A percentile compares a stretch with the other conserved stretches of the same genome.
phyloP scores from a whole-genome alignment of 2,797 vertebrate species.

The Microchirus variegatus region DNA sequence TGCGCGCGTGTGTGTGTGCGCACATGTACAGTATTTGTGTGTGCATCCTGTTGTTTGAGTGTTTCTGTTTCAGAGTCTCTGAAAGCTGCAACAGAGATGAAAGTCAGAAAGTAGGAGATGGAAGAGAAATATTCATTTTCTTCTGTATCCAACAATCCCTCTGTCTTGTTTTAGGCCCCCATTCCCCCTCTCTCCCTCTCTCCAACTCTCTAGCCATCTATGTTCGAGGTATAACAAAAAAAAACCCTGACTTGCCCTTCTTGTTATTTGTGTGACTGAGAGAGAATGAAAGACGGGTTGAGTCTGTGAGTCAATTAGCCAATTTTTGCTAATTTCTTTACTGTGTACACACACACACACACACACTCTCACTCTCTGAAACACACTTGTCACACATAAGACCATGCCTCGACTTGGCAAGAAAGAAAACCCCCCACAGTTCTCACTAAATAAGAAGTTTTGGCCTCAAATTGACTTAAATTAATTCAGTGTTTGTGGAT shows the following conservation, averaged over 20 bases:
- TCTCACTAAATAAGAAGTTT: background rate
- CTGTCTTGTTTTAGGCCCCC: background rate
- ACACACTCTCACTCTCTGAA: background rate
- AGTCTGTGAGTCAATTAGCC: conserved; percentile 19
- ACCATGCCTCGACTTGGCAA: background rate
- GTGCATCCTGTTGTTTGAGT: conserved; percentile 24
- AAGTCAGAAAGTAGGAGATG: conserved; percentile 42
- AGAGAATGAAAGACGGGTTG: conserved; percentile 30
- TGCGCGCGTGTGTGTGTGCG: background rate
- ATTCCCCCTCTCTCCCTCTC: too few species aligned
- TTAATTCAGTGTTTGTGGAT: background rate
- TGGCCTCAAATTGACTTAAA: too few species aligned
- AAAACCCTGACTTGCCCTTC: too few species aligned
- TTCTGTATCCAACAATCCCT: conserved; percentile 31
- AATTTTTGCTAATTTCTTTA: conserved; percentile 18
- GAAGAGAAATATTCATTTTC: conserved; percentile 67
- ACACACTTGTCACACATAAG: background rate
- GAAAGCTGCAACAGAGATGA: conserved; percentile 48
- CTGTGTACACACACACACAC: background rate
- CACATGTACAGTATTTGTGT: conserved; percentile 1
- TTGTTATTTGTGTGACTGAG: background rate
- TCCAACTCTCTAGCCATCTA: too few species aligned
- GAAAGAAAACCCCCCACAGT: background rate
- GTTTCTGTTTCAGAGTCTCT: conserved; percentile 32
- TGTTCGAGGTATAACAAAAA: too few species aligned